phyloP scores from a whole-genome alignment of 1,140 invertebrate genomes.

The Nixonia krombeini region DNA sequence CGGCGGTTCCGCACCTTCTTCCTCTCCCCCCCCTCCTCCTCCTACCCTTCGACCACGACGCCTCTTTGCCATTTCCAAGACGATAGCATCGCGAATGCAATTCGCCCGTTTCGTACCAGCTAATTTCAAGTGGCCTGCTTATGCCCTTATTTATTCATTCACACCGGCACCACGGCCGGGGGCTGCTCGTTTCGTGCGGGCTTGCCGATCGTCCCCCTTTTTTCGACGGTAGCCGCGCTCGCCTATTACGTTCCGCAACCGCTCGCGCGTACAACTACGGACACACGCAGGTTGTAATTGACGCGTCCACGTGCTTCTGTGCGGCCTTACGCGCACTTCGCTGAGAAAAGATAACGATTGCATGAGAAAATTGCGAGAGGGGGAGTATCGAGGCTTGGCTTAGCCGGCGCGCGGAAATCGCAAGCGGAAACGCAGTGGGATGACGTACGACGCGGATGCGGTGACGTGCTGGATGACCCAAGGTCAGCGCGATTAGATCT shows the following conservation, averaged over 20 bases:
- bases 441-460: no score
- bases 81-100: slow-evolving; percentile 56
- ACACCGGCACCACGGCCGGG: slow-evolving; percentile 50
- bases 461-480: no score
- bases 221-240: slow-evolving; percentile 19
- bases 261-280: slow-evolving; percentile 9
- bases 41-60: slow-evolving; percentile 1
- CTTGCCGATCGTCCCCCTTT: slow-evolving; percentile 32
- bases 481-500: no score
- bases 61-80: slow-evolving; percentile 34
- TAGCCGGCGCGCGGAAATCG: no score
- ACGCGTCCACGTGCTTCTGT: slow-evolving; percentile 33
- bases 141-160: slow-evolving; percentile 57
- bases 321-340: slow-evolving; percentile 19
- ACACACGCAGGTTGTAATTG: slow-evolving; percentile 32
- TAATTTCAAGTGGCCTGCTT: slow-evolving; percentile 58
- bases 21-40: not conserved
- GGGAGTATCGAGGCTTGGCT: no score
- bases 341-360: slow-evolving; percentile 30
- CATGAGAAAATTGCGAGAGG: not conserved
- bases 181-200: slow-evolving; percentile 54
- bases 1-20: not conserved
- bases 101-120: slow-evolving; percentile 48
- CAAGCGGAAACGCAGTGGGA: no score
- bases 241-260: slow-evolving; percentile 26